Base-by-base conservation (phyloP, 2,113 vertebrate genomes). In the Piaya cayana region DNA sequence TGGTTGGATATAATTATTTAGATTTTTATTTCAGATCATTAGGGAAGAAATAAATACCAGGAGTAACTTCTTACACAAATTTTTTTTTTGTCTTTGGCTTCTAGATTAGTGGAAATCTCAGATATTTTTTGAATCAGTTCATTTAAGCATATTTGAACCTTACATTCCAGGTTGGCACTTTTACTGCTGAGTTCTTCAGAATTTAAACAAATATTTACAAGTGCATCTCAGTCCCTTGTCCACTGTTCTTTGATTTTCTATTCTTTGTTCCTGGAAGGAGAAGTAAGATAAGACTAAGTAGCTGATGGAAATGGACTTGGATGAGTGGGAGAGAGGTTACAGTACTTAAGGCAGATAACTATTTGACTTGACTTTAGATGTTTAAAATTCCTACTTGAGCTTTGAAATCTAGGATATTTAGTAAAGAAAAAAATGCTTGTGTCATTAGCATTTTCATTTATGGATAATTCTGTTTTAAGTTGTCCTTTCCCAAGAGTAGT, bases 391-490 rank as follows among this genome's bases (percentile, higher is more conserved):
- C 42, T 94, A 32, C 30, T 74, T 88, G 26, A 25, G 10, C 68
- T 95, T 95, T 55, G 27, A 89, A 82, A 71, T 65, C 18, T 37
- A 58, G 20, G 52, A 16, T 81, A 52, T 86, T 86, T 86, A 75
- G 39, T 68, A 68, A 81, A 78, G 36, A 32, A 64, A 79, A 80
- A 93, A 60, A n/a, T 6, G 15, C 32, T 47, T 42, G 59, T 78
- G 30, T 43, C 27, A 86, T 90, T 93, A 67, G 12, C 12, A 55
- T 59, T 93, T 96, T 92, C n/a, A 39, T 90, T 62, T 94, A 75
- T 88, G 36, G 91, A 67, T 77, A 79, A 89, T 78, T 93, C 69
- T 72, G 30, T 78, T 95, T 90, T 56, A 91, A 88, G 69, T 91
- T 88, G 21, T 82, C 47, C 64, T 52, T 91, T 92, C 77, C 64